Evolutionary conservation across 2,797 vertebrate species (phyloP).

Genomic region (Parotocinclus haroldoi): DNA sequence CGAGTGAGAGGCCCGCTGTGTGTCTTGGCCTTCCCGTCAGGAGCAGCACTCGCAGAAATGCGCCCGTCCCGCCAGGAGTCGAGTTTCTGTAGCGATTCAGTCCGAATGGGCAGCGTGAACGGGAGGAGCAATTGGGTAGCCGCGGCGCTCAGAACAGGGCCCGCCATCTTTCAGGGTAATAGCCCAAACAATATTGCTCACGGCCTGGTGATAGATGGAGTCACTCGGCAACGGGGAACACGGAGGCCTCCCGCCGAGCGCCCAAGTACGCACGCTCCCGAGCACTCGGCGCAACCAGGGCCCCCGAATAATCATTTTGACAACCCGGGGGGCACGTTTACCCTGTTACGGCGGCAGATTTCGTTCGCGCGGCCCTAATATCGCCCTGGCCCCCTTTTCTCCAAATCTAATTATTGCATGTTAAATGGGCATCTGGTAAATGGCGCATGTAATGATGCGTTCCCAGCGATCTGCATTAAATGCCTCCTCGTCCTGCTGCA

Average conservation of each 20-base stretch:
- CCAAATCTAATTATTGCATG: slow-evolving; percentile 83
- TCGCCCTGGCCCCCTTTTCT: slow-evolving; percentile 40
- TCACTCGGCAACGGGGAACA: slow-evolving; percentile 7
- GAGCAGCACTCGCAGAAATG: slow-evolving; percentile 32
- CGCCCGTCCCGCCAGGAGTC: slow-evolving; percentile 32
- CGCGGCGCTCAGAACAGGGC: slow-evolving; percentile 15
- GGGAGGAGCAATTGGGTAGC: slow-evolving; percentile 34
- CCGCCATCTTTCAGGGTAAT: slow-evolving; percentile 44
- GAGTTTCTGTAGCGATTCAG: slow-evolving; percentile 30
- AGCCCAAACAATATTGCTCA: slow-evolving; percentile 42
- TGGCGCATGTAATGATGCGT: slow-evolving; percentile 82
- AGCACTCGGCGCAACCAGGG: slow-evolving; percentile 66
- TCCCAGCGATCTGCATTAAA: slow-evolving; percentile 77
- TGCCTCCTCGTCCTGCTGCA: slow-evolving; percentile 72
- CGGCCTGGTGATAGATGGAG: slow-evolving; percentile 1
- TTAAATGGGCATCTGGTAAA: slow-evolving; percentile 85
- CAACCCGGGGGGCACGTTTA: slow-evolving; percentile 66
- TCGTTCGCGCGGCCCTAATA: slow-evolving; percentile 65
- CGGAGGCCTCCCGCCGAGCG: slow-evolving; percentile 16
- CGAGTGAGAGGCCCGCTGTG: slow-evolving; percentile 1
- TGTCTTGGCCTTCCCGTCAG: background rate
- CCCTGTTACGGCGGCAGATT: slow-evolving; percentile 71
- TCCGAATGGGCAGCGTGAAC: slow-evolving; percentile 6
- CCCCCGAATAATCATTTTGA: slow-evolving; percentile 70
- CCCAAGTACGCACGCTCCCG: slow-evolving; percentile 48